These are phyloP conservation scores for Metopia argyrocephala DNA, from an alignment of 2,888 invertebrate species.

Conservation along the genomic window DNA sequence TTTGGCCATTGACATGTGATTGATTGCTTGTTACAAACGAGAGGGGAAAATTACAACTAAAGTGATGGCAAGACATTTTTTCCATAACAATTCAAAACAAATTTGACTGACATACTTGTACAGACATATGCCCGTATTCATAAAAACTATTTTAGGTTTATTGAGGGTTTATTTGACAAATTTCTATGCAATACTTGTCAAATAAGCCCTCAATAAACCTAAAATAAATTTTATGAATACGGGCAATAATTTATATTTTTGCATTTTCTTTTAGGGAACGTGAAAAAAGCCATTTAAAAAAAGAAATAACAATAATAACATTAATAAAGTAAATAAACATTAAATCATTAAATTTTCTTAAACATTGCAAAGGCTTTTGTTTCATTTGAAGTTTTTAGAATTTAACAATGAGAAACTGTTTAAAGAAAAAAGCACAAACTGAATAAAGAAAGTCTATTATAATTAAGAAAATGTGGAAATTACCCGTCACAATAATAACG, in stretches of 20 bases:
- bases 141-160: too few relatives aligned
- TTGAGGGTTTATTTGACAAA: too few relatives aligned
- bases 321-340: neutral
- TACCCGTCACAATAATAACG: slow-evolving; percentile 17
- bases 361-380: slow-evolving; percentile 3
- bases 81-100: neutral
- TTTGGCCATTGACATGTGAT: neutral
- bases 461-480: too few relatives aligned
- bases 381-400: too few relatives aligned
- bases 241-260: too few relatives aligned
- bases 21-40: slow-evolving; percentile 8
- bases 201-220: too few relatives aligned
- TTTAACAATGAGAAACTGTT: too few relatives aligned
- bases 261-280: neutral
- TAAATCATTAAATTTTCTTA: neutral
- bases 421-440: neutral
- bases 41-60: slow-evolving; percentile 25
- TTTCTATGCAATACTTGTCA: too few relatives aligned
- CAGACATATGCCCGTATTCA: too few relatives aligned
- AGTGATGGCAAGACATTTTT: slow-evolving; percentile 19
- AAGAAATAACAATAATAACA: too few relatives aligned
- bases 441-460: slow-evolving; percentile 42
- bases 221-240: too few relatives aligned
- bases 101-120: neutral
- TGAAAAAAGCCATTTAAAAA: slow-evolving; percentile 5